Evolutionary conservation across 2,888 invertebrate species (phyloP).

Genomic region (Conops quadrifasciatus): DNA sequence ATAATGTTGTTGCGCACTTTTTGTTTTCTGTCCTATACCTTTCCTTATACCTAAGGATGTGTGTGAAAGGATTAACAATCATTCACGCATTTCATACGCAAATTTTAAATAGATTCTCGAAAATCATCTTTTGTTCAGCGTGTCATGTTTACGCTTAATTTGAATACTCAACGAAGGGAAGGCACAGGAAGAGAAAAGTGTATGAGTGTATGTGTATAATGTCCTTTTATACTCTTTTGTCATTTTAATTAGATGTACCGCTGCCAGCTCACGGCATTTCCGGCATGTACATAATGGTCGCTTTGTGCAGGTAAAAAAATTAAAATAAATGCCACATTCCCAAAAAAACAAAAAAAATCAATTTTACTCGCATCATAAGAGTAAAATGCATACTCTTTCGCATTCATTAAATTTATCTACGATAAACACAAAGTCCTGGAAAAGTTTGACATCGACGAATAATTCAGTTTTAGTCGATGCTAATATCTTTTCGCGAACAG

Average conservation of each 20-base stretch:
- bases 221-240: slow-evolving; percentile 45
- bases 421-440: background rate
- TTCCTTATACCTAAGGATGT: no score
- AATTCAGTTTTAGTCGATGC: slow-evolving; percentile 8
- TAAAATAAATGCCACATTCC: no score
- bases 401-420: background rate
- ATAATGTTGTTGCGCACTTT: slow-evolving; percentile 26
- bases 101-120: slow-evolving; percentile 29
- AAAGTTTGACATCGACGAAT: background rate
- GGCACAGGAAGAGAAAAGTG: background rate
- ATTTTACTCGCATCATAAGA: background rate
- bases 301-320: slow-evolving; percentile 20
- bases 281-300: background rate
- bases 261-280: slow-evolving; percentile 16
- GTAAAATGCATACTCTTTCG: background rate
- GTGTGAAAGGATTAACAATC: background rate
- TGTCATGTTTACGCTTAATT: slow-evolving; percentile 47
- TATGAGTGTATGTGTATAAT: background rate
- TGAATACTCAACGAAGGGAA: slow-evolving; percentile 21
- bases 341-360: background rate
- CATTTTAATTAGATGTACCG: slow-evolving; percentile 51
- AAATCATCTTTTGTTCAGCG: slow-evolving; percentile 40
- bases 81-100: slow-evolving; percentile 35
- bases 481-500: background rate
- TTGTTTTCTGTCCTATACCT: slow-evolving; percentile 12